Conservation (phyloP, 2,888 invertebrate species). For the Drosophila cracens region DNA sequence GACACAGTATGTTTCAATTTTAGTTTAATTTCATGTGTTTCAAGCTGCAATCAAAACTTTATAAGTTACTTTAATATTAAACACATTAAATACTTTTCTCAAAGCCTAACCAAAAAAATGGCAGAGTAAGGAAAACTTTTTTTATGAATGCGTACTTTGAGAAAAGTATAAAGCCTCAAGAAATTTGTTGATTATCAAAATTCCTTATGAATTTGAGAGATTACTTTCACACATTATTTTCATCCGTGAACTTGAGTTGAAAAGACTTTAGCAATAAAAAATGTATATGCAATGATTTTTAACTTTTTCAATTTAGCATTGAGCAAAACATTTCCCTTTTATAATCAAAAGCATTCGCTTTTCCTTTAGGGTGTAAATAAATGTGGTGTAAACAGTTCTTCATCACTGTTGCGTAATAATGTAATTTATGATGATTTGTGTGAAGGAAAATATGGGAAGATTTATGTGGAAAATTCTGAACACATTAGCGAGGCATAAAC, state of each 20-base stretch:
- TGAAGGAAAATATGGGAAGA: background rate
- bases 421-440: background rate
- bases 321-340: background rate
- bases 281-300: background rate
- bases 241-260: background rate
- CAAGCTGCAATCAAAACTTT: background rate
- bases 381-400: background rate
- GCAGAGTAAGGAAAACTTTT: background rate
- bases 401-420: background rate
- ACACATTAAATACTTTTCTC: background rate
- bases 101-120: background rate
- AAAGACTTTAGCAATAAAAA: background rate
- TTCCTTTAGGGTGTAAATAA: background rate
- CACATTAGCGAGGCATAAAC: background rate
- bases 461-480: constrained; percentile 1
- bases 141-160: background rate
- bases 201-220: background rate
- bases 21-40: background rate
- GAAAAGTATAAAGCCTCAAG: background rate
- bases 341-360: background rate
- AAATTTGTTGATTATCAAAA: background rate
- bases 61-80: background rate
- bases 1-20: background rate
- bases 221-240: background rate
- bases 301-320: background rate